Percentiles rank a stretch among this genome's conserved stretches.
These are phyloP conservation scores for Argopecten irradians DNA, from an alignment of 1,140 invertebrate genomes.

Conservation along the genomic window DNA sequence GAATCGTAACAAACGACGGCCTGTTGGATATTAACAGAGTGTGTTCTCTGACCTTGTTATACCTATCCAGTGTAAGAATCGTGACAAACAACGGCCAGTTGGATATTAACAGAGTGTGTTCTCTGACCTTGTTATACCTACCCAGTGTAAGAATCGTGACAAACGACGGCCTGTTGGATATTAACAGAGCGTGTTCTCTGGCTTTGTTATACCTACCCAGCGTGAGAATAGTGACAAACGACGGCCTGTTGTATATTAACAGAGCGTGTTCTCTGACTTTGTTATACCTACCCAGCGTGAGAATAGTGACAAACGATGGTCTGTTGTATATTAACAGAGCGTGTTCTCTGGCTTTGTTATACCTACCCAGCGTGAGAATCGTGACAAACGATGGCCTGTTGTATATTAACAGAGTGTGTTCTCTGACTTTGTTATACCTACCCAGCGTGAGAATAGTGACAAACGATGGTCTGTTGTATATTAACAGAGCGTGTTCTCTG, in stretches of 20 bases:
- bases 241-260: conserved; percentile 88
- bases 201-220: conserved; percentile 81
- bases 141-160: conserved; percentile 92
- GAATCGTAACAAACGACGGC: conserved; percentile 93
- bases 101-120: not conserved
- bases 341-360: not conserved
- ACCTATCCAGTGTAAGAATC: not conserved
- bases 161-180: conserved; percentile 90
- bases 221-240: conserved; percentile 93
- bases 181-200: conserved; percentile 89
- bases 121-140: conserved; percentile 63
- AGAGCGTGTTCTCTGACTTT: conserved; percentile 89
- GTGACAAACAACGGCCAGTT: not conserved
- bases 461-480: conserved; percentile 90
- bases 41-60: conserved; percentile 86
- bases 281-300: not conserved
- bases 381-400: conserved; percentile 94
- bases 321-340: not conserved
- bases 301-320: not conserved
- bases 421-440: conserved; percentile 81
- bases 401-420: conserved; percentile 88
- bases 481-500: conserved; percentile 89
- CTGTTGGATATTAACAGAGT: conserved; percentile 88
- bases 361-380: conserved; percentile 86
- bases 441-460: conserved; percentile 92